A percentile compares a stretch with the other conserved stretches of the same genome.
Conservation (phyloP, 2,888 invertebrate genomes). For the Drosophila atripex region DNA sequence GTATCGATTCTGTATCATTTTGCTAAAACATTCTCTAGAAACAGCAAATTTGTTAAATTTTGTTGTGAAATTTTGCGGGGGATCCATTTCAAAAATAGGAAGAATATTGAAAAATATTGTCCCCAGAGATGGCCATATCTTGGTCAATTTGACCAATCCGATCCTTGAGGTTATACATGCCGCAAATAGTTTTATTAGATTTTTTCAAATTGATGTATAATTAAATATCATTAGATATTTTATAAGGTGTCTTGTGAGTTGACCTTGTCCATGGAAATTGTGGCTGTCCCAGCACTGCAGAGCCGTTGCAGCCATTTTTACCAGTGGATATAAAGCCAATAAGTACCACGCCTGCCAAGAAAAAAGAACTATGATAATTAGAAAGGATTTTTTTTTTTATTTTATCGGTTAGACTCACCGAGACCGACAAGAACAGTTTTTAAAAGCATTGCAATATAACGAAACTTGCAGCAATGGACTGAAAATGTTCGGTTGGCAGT, state of each 20-base stretch:
- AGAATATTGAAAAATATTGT: no score
- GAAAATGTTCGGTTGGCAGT: neutral
- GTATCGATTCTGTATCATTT: no score
- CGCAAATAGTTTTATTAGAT: neutral
- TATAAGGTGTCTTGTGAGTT: constrained; percentile 26
- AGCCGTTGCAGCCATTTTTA: neutral
- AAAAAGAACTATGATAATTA: neutral
- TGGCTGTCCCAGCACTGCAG: neutral
- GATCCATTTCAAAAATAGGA: no score
- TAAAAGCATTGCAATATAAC: constrained; percentile 8
- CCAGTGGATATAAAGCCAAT: neutral
- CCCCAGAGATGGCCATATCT: no score
- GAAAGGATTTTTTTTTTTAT: no score
- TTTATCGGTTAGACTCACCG: constrained; percentile 13
- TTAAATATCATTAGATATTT: constrained; percentile 40
- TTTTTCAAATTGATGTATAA: neutral
- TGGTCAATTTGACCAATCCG: no score
- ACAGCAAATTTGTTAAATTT: no score
- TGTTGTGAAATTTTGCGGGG: no score
- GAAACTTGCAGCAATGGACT: constrained; percentile 5
- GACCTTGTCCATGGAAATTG: neutral
- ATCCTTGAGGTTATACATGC: no score
- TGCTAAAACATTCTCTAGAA: no score
- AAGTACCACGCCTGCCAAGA: constrained; percentile 6
- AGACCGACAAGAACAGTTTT: constrained; percentile 2